Percentiles rank a stretch among this genome's conserved stretches.
These are phyloP conservation scores for Sminthurides bifidus DNA, from an alignment of 1,140 invertebrate species.

Conservation along the genomic window DNA sequence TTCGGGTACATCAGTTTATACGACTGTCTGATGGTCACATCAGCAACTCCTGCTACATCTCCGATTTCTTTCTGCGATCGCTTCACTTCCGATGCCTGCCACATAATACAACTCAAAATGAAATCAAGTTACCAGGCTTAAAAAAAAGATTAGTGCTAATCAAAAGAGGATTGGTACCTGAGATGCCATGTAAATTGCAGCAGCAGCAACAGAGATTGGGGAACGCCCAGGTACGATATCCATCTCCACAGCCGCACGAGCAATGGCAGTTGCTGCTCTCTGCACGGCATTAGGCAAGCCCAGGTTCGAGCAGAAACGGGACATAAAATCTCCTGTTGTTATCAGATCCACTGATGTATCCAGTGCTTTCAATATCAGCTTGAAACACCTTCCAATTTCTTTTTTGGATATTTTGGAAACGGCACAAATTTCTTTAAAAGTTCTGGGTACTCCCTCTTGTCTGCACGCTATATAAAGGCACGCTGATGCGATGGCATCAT, in stretches of 20 bases:
- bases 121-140: too few relatives aligned
- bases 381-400: constrained; percentile 96
- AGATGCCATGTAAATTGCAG: constrained; percentile 99
- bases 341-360: constrained; percentile 95
- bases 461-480: constrained; percentile 98
- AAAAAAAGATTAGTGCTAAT: too few relatives aligned
- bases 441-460: constrained; percentile 95
- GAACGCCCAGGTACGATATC: constrained; percentile 98
- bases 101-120: constrained; percentile 20
- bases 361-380: constrained; percentile 80
- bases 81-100: constrained; percentile 83
- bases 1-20: constrained; percentile 43
- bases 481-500: constrained; percentile 96
- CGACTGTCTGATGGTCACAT: constrained; percentile 44
- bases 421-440: constrained; percentile 98
- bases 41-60: constrained; percentile 95
- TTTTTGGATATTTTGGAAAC: constrained; percentile 98
- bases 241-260: constrained; percentile 87
- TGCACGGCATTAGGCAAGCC: constrained; percentile 84
- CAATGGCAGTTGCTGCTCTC: constrained; percentile 90
- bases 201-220: constrained; percentile 96
- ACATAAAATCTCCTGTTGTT: constrained; percentile 98
- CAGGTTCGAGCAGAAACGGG: constrained; percentile 74
- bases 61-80: constrained; percentile 95
- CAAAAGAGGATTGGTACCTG: constrained; percentile 52